Evolutionary conservation across 1,140 invertebrate species (phyloP), one percentile per base, ranked within the genome.

Genomic region (Drosophila suzukii): DNA sequence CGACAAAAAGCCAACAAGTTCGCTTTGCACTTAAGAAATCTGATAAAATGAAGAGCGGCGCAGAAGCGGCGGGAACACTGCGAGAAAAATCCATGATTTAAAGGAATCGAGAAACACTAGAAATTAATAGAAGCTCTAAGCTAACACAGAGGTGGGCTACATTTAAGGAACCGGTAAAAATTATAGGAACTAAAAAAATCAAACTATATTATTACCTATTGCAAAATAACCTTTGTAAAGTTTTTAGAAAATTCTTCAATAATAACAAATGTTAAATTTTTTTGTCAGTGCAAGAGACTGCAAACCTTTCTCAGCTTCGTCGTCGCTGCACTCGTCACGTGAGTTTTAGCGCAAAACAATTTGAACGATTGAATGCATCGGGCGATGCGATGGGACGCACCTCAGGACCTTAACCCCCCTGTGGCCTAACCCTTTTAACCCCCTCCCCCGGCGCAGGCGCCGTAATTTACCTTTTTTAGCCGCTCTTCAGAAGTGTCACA

Each of bases 11-110:
- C 81, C 86, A 90, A 90, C 85, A 90, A 90, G 85, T 89, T 85
- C 85, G 84, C 85, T 89, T 90, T 85, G 85, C 84, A 89, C 85
- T 90, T 90, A 90, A 89, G 84, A 89, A 90, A 90, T 89, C 85
- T 85, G 84, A 89, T 89, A 89, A 88, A 70, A 57, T 61, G 41
- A 38, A 54, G 49, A 77, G 43, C 73, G 60, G 74, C 44, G 44
- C 41, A 70, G 43, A 10, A 44, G 43, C 50, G 36, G 55, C 50
- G 30, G 20, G 17, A 34, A 34, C 27, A 56, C n/a, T 34, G 30
- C 0, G 1, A 36, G 47, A 53, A 68, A 63, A 17, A 20, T 46
- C 0, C 4, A 20, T 10, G 2, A 8, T 43, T 36, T 10, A 4
- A 2, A 10, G 13, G 38, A 12, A 32, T 6, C 10, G 11, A 12